phyloP scores from a whole-genome alignment of 2,113 vertebrate genomes.

The Psephotus haematonotus region DNA sequence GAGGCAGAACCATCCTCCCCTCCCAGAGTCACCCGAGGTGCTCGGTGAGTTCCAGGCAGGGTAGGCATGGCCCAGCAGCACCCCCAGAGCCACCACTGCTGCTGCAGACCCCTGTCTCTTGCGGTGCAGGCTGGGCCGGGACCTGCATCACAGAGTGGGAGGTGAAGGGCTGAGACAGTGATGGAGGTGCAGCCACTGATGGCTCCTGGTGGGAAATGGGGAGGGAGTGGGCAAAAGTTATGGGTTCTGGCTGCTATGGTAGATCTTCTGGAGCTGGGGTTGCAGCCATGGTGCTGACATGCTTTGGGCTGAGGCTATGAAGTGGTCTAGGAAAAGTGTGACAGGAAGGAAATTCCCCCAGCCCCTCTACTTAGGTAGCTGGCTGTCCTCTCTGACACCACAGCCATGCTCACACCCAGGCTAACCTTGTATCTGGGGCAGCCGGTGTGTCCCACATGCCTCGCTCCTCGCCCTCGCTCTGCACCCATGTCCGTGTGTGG shows the following conservation, averaged over 20 bases:
- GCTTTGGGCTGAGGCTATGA: neutral
- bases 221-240: neutral
- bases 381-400: neutral
- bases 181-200: neutral
- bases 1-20: neutral
- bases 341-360: neutral
- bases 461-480: accelerated
- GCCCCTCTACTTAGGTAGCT: neutral
- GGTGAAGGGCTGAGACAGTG: neutral
- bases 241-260: neutral
- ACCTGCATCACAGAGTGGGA: neutral
- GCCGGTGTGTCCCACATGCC: accelerated
- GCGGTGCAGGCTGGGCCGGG: neutral
- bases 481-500: accelerated
- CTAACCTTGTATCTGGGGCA: neutral
- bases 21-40: neutral
- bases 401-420: neutral
- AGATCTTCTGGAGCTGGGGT: neutral
- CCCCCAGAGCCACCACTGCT: neutral
- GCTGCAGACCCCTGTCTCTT: neutral
- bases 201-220: neutral
- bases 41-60: neutral
- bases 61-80: neutral
- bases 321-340: neutral
- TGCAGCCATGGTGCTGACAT: neutral